Conservation (phyloP, 1,140 invertebrate genomes). For the Sarcophaga peregrina region DNA sequence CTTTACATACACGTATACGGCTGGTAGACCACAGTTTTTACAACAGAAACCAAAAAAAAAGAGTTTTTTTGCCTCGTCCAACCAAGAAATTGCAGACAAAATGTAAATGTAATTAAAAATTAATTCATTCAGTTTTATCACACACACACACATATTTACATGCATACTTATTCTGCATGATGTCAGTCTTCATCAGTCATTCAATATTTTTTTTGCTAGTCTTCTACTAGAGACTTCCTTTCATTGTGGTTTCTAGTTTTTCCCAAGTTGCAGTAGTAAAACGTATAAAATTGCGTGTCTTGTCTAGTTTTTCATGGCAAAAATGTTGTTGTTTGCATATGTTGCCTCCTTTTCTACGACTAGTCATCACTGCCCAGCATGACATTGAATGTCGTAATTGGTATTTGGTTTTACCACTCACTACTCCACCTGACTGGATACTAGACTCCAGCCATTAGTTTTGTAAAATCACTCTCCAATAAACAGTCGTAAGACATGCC, state of each 20-base stretch:
- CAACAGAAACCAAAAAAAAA: too few relatives aligned
- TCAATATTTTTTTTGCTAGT: neutral
- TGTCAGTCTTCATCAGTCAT: neutral
- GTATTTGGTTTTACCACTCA: slow-evolving; percentile 3
- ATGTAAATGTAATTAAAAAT: slow-evolving; percentile 41
- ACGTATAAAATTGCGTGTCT: neutral
- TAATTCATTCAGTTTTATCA: slow-evolving; percentile 26
- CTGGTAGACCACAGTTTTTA: neutral
- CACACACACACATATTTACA: neutral
- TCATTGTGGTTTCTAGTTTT: too few relatives aligned
- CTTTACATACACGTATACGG: neutral
- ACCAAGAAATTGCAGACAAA: neutral
- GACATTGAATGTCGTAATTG: slow-evolving; percentile 10
- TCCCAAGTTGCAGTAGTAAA: too few relatives aligned
- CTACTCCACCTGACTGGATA: neutral
- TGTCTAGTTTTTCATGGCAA: neutral
- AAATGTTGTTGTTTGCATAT: neutral
- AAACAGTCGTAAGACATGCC: too few relatives aligned
- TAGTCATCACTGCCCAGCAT: slow-evolving; percentile 21
- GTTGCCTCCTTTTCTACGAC: neutral
- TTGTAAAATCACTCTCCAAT: too few relatives aligned
- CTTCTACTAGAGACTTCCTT: too few relatives aligned
- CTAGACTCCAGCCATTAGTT: too few relatives aligned
- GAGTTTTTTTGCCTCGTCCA: too few relatives aligned
- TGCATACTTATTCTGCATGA: neutral